phyloP scores from a whole-genome alignment of 2,113 vertebrate species.

The Bujurquina vittata region DNA sequence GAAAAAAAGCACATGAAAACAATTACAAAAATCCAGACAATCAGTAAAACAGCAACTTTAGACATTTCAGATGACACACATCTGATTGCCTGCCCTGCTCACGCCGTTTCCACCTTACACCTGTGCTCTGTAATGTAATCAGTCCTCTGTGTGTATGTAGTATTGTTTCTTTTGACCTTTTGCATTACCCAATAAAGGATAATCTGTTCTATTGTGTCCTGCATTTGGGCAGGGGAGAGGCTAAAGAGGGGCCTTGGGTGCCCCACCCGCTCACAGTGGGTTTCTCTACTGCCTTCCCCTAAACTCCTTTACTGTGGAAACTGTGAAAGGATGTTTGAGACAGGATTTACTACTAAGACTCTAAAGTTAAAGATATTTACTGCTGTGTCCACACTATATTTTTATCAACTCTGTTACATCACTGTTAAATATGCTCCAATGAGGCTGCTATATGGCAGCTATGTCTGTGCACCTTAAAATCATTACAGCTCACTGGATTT shows the following conservation, averaged over 20 bases:
- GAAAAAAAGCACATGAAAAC: not conserved
- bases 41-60: too few species aligned
- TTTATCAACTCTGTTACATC: too few species aligned
- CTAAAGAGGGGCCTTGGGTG: too few species aligned
- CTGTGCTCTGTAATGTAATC: not conserved
- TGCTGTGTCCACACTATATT: too few species aligned
- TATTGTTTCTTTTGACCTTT: not conserved
- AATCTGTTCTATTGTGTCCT: too few species aligned
- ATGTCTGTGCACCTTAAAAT: not conserved
- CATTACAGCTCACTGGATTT: not conserved
- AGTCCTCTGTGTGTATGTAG: not conserved
- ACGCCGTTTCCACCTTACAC: not conserved
- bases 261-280: too few species aligned
- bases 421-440: too few species aligned
- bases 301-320: not conserved
- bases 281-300: not conserved
- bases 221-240: not conserved
- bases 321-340: too few species aligned
- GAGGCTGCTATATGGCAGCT: not conserved
- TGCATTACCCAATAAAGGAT: too few species aligned
- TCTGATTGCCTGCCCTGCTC: not conserved
- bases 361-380: too few species aligned
- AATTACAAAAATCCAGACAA: not conserved
- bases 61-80: not conserved
- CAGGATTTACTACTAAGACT: too few species aligned